Evolutionary conservation across 2,888 invertebrate species (phyloP).

Genomic region (Coecobrya sp.): DNA sequence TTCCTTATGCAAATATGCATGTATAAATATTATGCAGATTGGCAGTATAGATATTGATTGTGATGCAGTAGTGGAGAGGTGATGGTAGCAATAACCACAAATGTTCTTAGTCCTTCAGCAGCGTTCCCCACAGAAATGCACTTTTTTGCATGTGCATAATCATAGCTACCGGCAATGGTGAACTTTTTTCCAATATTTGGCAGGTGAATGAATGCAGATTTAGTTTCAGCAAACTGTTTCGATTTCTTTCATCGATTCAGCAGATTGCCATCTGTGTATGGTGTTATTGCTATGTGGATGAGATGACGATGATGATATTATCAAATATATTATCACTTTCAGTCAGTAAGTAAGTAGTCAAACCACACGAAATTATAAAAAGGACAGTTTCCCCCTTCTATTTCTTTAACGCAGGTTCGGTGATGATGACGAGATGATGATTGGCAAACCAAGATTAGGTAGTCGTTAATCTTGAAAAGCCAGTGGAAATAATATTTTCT

Average conservation of each 20-base stretch:
- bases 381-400: background rate
- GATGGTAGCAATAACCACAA: conserved; percentile 32
- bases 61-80: background rate
- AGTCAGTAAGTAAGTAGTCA: conserved; percentile 47
- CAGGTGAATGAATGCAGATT: background rate
- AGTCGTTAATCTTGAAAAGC: conserved; percentile 33
- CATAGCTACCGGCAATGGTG: conserved; percentile 32
- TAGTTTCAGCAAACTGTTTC: background rate
- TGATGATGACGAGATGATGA: background rate
- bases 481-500: conserved; percentile 30
- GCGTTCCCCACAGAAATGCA: conserved; percentile 8
- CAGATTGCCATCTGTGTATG: background rate
- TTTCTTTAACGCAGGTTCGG: background rate
- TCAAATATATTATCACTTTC: conserved; percentile 42
- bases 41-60: background rate
- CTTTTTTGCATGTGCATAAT: background rate
- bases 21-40: background rate
- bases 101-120: conserved; percentile 24
- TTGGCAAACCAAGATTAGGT: conserved; percentile 33
- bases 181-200: conserved; percentile 3
- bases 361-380: conserved; percentile 3
- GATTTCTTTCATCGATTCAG: background rate
- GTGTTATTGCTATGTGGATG: background rate
- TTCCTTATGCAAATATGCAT: conserved; percentile 21
- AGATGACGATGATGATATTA: background rate